These are phyloP conservation scores for Cheiracanthium punctorium DNA, from an alignment of 2,888 invertebrate genomes.

Conservation along the genomic window DNA sequence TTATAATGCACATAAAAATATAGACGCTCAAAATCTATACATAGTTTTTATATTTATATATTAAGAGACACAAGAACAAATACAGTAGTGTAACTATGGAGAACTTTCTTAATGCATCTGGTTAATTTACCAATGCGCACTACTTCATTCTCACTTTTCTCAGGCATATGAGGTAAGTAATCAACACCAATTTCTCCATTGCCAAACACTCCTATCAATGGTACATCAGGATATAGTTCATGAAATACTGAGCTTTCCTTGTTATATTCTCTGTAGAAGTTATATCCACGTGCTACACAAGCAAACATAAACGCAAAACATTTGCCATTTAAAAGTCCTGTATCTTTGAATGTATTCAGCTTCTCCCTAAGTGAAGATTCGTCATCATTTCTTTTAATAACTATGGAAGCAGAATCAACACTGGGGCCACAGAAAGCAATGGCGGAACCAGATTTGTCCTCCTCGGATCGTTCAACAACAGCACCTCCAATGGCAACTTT, in stretches of 20 bases:
- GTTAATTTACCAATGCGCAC: background rate
- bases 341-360: constrained; percentile 70
- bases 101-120: background rate
- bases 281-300: constrained; percentile 76
- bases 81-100: constrained; percentile 42
- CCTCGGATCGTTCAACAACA: constrained; percentile 33
- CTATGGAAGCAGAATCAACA: constrained; percentile 73
- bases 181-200: constrained; percentile 78
- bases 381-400: constrained; percentile 69
- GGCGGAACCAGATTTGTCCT: constrained; percentile 5
- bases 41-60: background rate
- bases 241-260: constrained; percentile 77
- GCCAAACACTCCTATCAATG: constrained; percentile 78
- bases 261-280: constrained; percentile 74
- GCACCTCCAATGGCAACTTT: constrained; percentile 66
- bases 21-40: too few relatives aligned
- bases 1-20: too few relatives aligned
- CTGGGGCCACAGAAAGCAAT: constrained; percentile 71
- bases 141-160: background rate
- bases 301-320: constrained; percentile 77
- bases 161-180: constrained; percentile 70
- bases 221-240: constrained; percentile 77
- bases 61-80: constrained; percentile 54
- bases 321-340: constrained; percentile 70
- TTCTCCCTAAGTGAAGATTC: constrained; percentile 67